Conservation (phyloP, 2,113 vertebrate species). For the Peromyscus maniculatus region DNA sequence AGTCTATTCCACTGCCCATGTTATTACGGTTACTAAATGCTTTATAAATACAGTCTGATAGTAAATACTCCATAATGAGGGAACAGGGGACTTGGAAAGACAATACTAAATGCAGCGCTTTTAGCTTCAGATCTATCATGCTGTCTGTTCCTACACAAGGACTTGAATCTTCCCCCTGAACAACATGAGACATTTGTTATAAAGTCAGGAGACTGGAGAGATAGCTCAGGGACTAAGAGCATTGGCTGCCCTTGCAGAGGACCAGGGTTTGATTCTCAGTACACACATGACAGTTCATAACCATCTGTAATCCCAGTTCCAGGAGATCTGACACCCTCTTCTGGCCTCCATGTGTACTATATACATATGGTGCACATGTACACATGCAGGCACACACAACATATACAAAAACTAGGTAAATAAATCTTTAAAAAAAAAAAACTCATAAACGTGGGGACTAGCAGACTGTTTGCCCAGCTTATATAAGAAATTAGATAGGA, state of each 20-base stretch:
- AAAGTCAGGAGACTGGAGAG: background rate
- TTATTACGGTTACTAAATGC: background rate
- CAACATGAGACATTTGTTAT: background rate
- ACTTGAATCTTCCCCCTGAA: background rate
- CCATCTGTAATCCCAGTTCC: background rate
- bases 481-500: background rate
- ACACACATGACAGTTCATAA: no score
- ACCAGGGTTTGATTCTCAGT: background rate
- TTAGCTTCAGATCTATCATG: background rate
- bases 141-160: background rate
- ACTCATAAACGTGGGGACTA: background rate
- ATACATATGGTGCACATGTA: no score
- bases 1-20: background rate
- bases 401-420: background rate
- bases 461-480: background rate
- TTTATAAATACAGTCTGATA: background rate
- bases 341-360: no score
- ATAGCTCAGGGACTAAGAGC: background rate
- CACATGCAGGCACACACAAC: background rate
- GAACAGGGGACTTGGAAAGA: background rate
- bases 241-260: background rate
- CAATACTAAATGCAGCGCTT: background rate
- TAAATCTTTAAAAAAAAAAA: background rate
- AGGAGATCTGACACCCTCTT: background rate
- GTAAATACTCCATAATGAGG: slow-evolving; percentile 33